A percentile compares a stretch with the other conserved stretches of the same genome.
Evolutionary conservation across 1,140 invertebrate genomes (phyloP).

Genomic region (Branchinecta lynchi): DNA sequence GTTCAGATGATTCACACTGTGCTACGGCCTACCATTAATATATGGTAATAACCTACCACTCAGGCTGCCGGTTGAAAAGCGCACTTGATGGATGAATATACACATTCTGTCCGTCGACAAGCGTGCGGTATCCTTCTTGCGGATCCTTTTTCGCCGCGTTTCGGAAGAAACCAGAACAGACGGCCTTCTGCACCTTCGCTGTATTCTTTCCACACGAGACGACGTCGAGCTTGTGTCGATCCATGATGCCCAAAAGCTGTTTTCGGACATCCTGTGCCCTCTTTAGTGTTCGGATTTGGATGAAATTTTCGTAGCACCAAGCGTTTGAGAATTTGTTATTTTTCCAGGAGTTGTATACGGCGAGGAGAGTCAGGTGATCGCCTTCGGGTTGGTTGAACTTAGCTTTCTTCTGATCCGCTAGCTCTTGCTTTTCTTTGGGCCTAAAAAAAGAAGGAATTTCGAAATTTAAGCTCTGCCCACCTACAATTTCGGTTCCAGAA

Average conservation of each 20-base stretch:
- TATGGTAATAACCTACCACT: slow-evolving; percentile 52
- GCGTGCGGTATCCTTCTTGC: slow-evolving; percentile 92
- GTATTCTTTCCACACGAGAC: slow-evolving; percentile 92
- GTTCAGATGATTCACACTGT: too few species aligned
- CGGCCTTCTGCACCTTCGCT: slow-evolving; percentile 88
- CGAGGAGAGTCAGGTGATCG: slow-evolving; percentile 91
- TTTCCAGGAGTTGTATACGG: slow-evolving; percentile 98
- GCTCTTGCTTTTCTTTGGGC: slow-evolving; percentile 89
- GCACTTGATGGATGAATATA: slow-evolving; percentile 98
- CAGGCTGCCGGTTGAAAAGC: slow-evolving; percentile 92
- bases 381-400: slow-evolving; percentile 98
- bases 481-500: too few species aligned
- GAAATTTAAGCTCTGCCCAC: background rate
- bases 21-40: too few species aligned
- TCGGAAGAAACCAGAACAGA: slow-evolving; percentile 96
- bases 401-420: slow-evolving; percentile 97
- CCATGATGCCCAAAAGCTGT: slow-evolving; percentile 95
- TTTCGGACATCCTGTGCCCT: slow-evolving; percentile 96
- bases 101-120: slow-evolving; percentile 94
- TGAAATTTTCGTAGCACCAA: slow-evolving; percentile 99
- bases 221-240: slow-evolving; percentile 93
- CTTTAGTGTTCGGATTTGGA: slow-evolving; percentile 92
- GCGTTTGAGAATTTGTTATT: slow-evolving; percentile 98
- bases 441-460: slow-evolving; percentile 30
- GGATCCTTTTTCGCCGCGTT: slow-evolving; percentile 99